A percentile compares a stretch with the other conserved stretches of the same genome.
These are phyloP conservation scores for Morpho achilles DNA, from an alignment of 2,888 invertebrate genomes.

Conservation along the genomic window DNA sequence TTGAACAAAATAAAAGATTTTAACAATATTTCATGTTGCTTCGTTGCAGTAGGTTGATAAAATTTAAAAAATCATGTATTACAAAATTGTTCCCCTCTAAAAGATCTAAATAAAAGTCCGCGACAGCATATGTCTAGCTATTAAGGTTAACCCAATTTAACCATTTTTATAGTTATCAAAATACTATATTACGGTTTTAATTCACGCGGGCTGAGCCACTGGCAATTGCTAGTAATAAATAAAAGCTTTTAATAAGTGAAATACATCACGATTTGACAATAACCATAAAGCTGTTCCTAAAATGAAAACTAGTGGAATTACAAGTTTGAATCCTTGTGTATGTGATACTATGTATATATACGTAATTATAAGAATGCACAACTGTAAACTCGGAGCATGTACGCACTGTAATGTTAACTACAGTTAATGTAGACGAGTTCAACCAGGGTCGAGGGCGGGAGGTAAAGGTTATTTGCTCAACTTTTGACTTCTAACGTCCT, in stretches of 20 bases:
- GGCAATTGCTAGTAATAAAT: too few species aligned
- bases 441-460: slow-evolving; percentile 18
- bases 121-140: too few species aligned
- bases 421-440: slow-evolving; percentile 18
- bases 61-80: too few species aligned
- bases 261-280: slow-evolving; percentile 11
- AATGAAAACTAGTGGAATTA: slow-evolving; percentile 11
- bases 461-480: slow-evolving; percentile 22
- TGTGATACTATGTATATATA: slow-evolving; percentile 19
- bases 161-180: too few species aligned
- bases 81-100: too few species aligned
- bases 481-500: slow-evolving; percentile 21
- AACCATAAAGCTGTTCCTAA: not conserved
- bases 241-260: not conserved
- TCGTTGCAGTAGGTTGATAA: too few species aligned
- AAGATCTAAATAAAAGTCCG: too few species aligned
- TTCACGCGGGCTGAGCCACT: too few species aligned
- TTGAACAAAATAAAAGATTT: too few species aligned
- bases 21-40: too few species aligned
- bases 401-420: slow-evolving; percentile 13
- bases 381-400: slow-evolving; percentile 21
- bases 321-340: slow-evolving; percentile 3
- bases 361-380: slow-evolving; percentile 13
- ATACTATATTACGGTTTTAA: too few species aligned
- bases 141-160: too few species aligned